phyloP scores from a whole-genome alignment of 2,888 invertebrate genomes.

The Hemistola chrysoprasaria region DNA sequence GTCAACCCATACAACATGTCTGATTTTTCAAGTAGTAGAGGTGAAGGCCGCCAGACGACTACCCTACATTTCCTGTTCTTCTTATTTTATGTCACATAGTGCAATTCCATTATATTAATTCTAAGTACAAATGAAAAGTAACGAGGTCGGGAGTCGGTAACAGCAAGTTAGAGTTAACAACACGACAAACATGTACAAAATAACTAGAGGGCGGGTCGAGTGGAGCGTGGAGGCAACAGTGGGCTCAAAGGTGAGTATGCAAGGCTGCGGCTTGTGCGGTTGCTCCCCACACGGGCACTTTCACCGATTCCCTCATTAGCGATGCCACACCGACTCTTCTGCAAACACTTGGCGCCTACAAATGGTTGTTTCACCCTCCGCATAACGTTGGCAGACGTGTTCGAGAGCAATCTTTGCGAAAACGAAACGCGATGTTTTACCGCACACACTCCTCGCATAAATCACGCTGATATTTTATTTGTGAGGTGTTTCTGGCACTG shows the following conservation, averaged over 20 bases:
- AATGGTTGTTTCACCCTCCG: slow-evolving; percentile 54
- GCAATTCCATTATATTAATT: slow-evolving; percentile 27
- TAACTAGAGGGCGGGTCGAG: slow-evolving; percentile 37
- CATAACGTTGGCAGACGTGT: slow-evolving; percentile 39
- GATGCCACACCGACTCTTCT: slow-evolving; percentile 64
- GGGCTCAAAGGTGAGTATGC: slow-evolving; percentile 35
- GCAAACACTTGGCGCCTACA: slow-evolving; percentile 69
- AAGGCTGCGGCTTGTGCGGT: slow-evolving; percentile 46
- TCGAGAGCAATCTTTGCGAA: slow-evolving; percentile 38
- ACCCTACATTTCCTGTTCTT: no score
- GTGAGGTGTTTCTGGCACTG: slow-evolving; percentile 16
- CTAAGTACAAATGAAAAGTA: slow-evolving; percentile 31
- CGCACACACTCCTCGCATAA: slow-evolving; percentile 20
- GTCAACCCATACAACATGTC: no score
- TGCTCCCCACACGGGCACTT: slow-evolving; percentile 52
- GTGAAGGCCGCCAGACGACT: no score
- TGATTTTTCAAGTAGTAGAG: no score
- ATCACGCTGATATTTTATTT: slow-evolving; percentile 22
- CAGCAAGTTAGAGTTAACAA: slow-evolving; percentile 27
- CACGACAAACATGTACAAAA: slow-evolving; percentile 31
- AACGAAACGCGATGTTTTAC: slow-evolving; percentile 28
- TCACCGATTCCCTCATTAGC: slow-evolving; percentile 70
- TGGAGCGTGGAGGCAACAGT: slow-evolving; percentile 28
- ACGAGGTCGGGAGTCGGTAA: slow-evolving; percentile 37
- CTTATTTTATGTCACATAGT: no score